phyloP scores from a whole-genome alignment of 2,113 vertebrate genomes.

The Petroica traversi region DNA sequence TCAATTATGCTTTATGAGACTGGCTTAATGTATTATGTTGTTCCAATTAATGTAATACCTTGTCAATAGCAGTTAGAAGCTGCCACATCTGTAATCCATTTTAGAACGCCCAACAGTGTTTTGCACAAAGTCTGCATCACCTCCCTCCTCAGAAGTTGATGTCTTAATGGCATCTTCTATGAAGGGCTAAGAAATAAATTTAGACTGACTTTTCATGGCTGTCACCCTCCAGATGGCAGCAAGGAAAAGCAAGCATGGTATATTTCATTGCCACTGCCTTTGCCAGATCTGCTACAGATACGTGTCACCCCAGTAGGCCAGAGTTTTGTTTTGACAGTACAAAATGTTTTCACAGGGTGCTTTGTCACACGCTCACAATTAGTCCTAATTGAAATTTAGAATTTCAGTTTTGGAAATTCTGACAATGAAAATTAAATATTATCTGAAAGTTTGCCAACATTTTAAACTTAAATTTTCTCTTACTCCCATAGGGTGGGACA shows the following conservation, averaged over 20 bases:
- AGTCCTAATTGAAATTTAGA: not conserved
- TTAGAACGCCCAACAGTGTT: not conserved
- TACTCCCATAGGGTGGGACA: not conserved
- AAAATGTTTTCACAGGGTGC: not conserved
- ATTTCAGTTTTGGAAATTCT: not conserved
- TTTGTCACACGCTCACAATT: not conserved
- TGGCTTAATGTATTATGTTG: not conserved
- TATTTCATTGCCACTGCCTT: accelerated
- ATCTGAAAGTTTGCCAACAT: not conserved
- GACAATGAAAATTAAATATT: not conserved
- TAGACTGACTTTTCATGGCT: not conserved
- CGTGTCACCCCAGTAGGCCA: not conserved
- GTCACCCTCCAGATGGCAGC: not conserved
- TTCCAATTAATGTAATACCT: not conserved
- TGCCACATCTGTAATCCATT: not conserved
- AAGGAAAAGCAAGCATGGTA: not conserved
- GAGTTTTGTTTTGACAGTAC: not conserved
- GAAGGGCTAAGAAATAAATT: not conserved
- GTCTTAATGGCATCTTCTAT: not conserved
- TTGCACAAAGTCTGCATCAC: not conserved
- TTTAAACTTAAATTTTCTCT: not conserved
- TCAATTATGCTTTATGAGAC: not conserved
- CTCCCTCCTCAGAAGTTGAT: not conserved
- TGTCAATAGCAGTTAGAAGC: not conserved
- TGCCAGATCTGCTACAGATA: not conserved